Base-by-base conservation (phyloP, 1,140 invertebrate genomes). In the Polypedilum pembai region DNA sequence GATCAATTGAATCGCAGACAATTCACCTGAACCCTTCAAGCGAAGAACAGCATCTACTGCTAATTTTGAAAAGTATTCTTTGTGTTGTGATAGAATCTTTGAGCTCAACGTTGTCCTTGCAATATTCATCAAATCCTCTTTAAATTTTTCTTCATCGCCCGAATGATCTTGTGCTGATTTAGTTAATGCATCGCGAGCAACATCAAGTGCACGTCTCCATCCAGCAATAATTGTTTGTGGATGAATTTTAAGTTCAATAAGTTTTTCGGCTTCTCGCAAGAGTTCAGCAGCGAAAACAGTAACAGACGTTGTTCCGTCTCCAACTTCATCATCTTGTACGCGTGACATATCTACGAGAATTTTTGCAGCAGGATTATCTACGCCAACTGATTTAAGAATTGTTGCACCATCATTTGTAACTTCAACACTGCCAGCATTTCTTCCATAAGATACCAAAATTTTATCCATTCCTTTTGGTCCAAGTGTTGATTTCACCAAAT, bases 381-480 rank as follows among this genome's bases (percentile, higher is more conserved):
- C 94, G 73, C 98, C 97, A 76, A 99, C 89, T 10, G 93, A 90
- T 83, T 96, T 96, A 66, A 99, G 85, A 81, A 99, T 99, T 7
- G 98, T 99, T 12, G 98, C 98, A 75, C 98, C 98, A 86, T 99
- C 98, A 85, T 99, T 99, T 45, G 98, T 99, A 7, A 99, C 95
- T 84, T 98, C 92, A 74, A 99, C 92, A 77, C 84, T 83, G 63
- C 95, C 93, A 78, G 90, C 87, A 81, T 90, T 91, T 77, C 93
- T 87, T 17, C 94, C 91, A 78, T 88, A 86, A 65, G 92, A 89
- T n/a, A 97, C 90, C 8, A 99, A 84, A 79, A 99, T 98, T 87
- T 99, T 99, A 83, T 99, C 98, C 98, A 99, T 99, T 80, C 98
- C 98, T 85, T 99, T 99, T 15, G 98, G 98, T 17, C 98, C 98